Base-by-base conservation (phyloP, 2,113 vertebrate genomes). In the Anhinga anhinga region DNA sequence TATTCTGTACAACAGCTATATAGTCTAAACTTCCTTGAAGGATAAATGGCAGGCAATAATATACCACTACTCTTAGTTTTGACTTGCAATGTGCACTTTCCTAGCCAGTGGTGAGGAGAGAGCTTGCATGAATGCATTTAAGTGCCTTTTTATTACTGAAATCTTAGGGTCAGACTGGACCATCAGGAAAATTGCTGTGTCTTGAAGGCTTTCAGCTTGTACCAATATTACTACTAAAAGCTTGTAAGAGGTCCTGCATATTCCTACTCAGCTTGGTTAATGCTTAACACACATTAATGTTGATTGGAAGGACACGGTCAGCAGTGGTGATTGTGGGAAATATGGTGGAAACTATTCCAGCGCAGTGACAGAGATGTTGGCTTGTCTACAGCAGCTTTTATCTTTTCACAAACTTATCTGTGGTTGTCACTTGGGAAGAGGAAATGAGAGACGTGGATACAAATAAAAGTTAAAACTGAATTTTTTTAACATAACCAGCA, bases 381-480 rank as follows among this genome's bases (percentile, higher is more conserved):
- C 65, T 82, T 61, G 25, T 42, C 67, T 70, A 13, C 71, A 70
- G 67, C 83, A 92, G 45, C 45, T 70, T 86, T 86, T 50, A 12
- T 38, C 63, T 84, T 29, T 10, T 26, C 69, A 18, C 38, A 58
- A 36, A 44, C 50, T 86, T 61, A 25, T 36, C 63, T 19, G 32
- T 66, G 76, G 19, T 72, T 55, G 76, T 62, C 83, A 14, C 59
- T 73, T 26, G 17, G 55, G 55, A 83, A 65, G n/a, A 78, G 22
- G 38, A 83, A 95, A 77, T 0, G 4, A 82, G 63, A 86, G 23
- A 72, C 10, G 2, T 2, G 11, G 50, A 59, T 36, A 66, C 55
- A 89, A 78, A 86, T 62, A 32, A 45, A 80, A 77, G 71, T 56
- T 82, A 47, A 88, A 91, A 94, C 34, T 34, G 30, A 45, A 9